Evolutionary conservation across 2,888 invertebrate genomes (phyloP).

Genomic region (Rhogogaster chlorosoma): DNA sequence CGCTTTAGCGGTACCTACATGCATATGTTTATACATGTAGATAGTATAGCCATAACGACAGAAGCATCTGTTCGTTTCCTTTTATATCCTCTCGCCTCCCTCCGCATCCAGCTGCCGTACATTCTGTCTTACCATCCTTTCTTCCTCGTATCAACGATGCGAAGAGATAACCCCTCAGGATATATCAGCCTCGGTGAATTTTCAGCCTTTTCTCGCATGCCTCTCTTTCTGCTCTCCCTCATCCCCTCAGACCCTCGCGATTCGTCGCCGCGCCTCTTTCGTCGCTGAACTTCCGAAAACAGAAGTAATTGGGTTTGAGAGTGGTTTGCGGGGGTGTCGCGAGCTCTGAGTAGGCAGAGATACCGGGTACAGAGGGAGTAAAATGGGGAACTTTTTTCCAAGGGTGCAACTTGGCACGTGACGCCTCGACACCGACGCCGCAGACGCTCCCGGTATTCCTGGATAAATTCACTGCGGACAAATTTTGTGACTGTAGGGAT

Average conservation of each 20-base stretch:
- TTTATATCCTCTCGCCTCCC: not conserved
- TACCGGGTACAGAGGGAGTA: not conserved
- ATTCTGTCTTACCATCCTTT: not conserved
- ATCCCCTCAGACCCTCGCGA: not conserved
- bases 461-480: not conserved
- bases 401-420: slow-evolving; percentile 36
- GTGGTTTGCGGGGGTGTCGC: slow-evolving; percentile 37
- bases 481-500: slow-evolving; percentile 43
- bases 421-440: not conserved
- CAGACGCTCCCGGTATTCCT: not conserved
- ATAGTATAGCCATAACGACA: not conserved
- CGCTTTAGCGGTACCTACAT: not conserved
- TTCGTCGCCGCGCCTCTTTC: slow-evolving; percentile 31
- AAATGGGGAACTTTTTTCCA: slow-evolving; percentile 30
- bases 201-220: not conserved
- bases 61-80: not conserved
- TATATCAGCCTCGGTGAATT: not conserved
- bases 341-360: slow-evolving; percentile 11
- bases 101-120: not conserved
- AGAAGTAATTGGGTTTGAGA: slow-evolving; percentile 49
- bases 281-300: slow-evolving; percentile 35
- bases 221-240: not conserved
- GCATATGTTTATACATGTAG: not conserved
- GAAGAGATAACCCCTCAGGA: not conserved
- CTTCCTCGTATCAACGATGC: not conserved